phyloP scores from a whole-genome alignment of 37 sponge, comb jelly and placozoan genomes.

The Eunapius fragilis region DNA sequence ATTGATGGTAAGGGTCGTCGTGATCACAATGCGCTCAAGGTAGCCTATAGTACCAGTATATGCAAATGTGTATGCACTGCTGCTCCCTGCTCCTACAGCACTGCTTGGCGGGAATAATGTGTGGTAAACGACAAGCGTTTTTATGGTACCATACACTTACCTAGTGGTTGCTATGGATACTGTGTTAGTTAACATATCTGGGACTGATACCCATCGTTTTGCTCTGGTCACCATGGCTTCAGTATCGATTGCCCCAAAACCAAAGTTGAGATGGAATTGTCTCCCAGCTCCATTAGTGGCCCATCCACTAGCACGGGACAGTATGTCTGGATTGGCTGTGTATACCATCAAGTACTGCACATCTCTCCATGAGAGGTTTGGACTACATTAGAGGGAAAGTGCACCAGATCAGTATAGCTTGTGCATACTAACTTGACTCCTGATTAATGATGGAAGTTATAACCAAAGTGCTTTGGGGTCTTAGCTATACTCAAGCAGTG shows the following conservation, averaged over 20 bases:
- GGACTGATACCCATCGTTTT: slow-evolving; percentile 62
- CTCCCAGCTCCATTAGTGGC: slow-evolving; percentile 72
- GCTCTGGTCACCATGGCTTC: slow-evolving; percentile 69
- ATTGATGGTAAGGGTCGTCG: no score
- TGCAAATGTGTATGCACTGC: no score
- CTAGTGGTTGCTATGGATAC: background rate
- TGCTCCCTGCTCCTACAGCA: no score
- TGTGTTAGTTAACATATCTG: background rate
- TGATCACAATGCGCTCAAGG: no score
- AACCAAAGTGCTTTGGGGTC: no score
- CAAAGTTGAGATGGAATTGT: slow-evolving; percentile 60
- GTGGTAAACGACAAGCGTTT: no score
- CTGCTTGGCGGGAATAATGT: no score
- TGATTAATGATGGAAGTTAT: no score
- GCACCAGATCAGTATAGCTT: background rate
- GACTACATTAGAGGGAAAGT: slow-evolving; percentile 31
- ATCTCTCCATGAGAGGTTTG: slow-evolving; percentile 85
- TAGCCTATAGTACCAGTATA: no score
- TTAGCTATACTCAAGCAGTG: no score
- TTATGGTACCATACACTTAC: no score
- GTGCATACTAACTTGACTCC: no score
- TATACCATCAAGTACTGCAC: slow-evolving; percentile 77
- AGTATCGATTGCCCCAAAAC: slow-evolving; percentile 85
- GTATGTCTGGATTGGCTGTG: slow-evolving; percentile 29
- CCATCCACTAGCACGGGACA: slow-evolving; percentile 17